These are phyloP conservation scores for Drosophila lini DNA, from an alignment of 1,140 invertebrate genomes.

Conservation along the genomic window DNA sequence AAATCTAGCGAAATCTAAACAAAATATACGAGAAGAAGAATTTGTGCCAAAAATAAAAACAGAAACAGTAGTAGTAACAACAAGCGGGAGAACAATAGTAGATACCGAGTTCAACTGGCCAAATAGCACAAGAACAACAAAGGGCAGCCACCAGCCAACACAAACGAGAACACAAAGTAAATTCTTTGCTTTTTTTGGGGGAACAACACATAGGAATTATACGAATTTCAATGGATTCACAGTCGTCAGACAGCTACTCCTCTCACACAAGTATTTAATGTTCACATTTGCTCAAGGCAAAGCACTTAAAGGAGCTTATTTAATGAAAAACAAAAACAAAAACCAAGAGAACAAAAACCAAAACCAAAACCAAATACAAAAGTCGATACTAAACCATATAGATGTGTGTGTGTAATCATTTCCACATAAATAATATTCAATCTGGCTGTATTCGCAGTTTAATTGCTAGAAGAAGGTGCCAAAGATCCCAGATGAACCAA, in stretches of 20 bases:
- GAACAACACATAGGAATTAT: slow-evolving; percentile 84
- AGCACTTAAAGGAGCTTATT: slow-evolving; percentile 75
- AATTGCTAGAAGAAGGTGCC: slow-evolving; percentile 43
- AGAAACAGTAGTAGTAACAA: slow-evolving; percentile 6
- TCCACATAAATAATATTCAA: slow-evolving; percentile 43
- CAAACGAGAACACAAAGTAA: slow-evolving; percentile 61
- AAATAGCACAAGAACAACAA: slow-evolving; percentile 53
- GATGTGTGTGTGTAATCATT: slow-evolving; percentile 42
- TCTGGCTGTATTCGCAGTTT: slow-evolving; percentile 52
- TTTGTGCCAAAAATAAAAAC: slow-evolving; percentile 49
- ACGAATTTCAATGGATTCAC: slow-evolving; percentile 77
- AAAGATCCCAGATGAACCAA: slow-evolving; percentile 49
- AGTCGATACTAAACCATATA: slow-evolving; percentile 40
- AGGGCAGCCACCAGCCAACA: slow-evolving; percentile 19
- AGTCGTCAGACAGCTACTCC: slow-evolving; percentile 56
- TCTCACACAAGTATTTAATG: slow-evolving; percentile 51
- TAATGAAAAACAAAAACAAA: slow-evolving; percentile 44
- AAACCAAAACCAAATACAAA: slow-evolving; percentile 34
- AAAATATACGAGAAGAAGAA: slow-evolving; percentile 45
- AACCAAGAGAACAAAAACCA: slow-evolving; percentile 17
- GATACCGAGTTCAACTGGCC: slow-evolving; percentile 49
- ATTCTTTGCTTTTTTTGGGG: slow-evolving; percentile 75
- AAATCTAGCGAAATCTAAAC: slow-evolving; percentile 37
- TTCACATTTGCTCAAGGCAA: slow-evolving; percentile 55
- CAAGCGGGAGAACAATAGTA: slow-evolving; percentile 42